Evolutionary conservation across 1,140 invertebrate genomes (phyloP).

Genomic region (Papilio polytes): DNA sequence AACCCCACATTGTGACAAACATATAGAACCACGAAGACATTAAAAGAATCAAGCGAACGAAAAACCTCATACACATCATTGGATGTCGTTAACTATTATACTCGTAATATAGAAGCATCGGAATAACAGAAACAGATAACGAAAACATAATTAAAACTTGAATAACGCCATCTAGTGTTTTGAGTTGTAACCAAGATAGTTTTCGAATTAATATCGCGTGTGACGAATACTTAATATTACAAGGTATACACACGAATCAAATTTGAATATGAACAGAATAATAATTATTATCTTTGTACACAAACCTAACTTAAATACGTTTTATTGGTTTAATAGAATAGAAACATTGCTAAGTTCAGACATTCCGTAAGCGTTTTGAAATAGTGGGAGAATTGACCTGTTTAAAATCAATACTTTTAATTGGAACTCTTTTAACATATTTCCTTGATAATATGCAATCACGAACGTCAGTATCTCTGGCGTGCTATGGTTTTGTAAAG

Average conservation of each 20-base stretch:
- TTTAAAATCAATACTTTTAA: slow-evolving; percentile 31
- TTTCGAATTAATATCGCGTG: neutral
- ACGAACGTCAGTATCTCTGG: slow-evolving; percentile 58
- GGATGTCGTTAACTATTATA: too few species aligned
- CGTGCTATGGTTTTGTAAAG: slow-evolving; percentile 55
- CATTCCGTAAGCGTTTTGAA: too few species aligned
- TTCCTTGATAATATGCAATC: slow-evolving; percentile 67
- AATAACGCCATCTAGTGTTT: slow-evolving; percentile 5
- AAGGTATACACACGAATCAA: neutral
- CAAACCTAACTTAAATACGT: neutral
- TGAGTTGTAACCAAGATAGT: slow-evolving; percentile 5
- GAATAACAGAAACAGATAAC: too few species aligned
- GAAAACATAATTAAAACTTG: neutral
- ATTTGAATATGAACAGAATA: slow-evolving; percentile 17
- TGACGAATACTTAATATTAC: neutral
- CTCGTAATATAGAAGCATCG: too few species aligned
- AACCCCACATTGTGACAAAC: too few species aligned
- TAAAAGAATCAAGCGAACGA: too few species aligned
- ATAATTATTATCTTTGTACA: neutral
- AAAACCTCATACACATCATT: too few species aligned
- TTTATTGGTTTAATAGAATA: neutral
- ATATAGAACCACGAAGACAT: too few species aligned
- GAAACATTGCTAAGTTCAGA: too few species aligned
- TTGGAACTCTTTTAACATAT: slow-evolving; percentile 49
- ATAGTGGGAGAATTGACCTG: too few species aligned